These are phyloP conservation scores for Cladopsammia gracilis DNA, from an alignment of 64 coral and sea anemone genomes.

Conservation along the genomic window DNA sequence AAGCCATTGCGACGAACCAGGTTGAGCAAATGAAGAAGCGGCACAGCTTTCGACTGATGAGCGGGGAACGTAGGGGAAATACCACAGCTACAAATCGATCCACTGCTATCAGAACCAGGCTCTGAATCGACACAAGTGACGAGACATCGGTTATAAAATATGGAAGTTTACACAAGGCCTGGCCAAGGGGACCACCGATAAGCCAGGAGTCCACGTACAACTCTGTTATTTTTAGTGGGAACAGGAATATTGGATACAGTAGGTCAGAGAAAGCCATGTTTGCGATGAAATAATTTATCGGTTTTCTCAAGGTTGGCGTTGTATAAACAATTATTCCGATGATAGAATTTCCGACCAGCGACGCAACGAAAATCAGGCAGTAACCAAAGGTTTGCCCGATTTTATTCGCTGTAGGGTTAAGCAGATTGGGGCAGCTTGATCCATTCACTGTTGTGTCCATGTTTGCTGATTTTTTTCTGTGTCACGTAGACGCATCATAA, in stretches of 20 bases:
- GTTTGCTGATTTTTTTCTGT: background rate
- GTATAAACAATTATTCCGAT: constrained; percentile 1
- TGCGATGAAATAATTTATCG: background rate
- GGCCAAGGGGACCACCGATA: background rate
- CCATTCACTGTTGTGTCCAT: background rate
- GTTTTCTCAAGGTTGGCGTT: background rate
- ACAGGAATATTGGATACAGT: background rate
- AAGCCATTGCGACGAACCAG: no score
- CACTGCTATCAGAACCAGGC: constrained; percentile 10
- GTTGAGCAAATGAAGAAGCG: no score
- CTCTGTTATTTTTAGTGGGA: background rate
- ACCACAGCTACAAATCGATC: constrained; percentile 4
- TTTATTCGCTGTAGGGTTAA: background rate
- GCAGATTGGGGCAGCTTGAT: background rate
- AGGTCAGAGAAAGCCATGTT: constrained; percentile 14
- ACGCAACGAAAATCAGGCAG: background rate
- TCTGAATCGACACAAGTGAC: background rate
- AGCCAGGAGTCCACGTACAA: background rate
- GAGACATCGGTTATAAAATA: background rate
- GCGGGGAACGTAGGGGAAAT: background rate
- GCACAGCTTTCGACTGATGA: no score
- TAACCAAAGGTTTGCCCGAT: background rate
- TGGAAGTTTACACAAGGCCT: background rate
- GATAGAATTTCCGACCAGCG: background rate
- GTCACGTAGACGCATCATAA: no score